These are phyloP conservation scores for Procambarus virginalis DNA, from an alignment of 1,140 invertebrate species.

Conservation along the genomic window DNA sequence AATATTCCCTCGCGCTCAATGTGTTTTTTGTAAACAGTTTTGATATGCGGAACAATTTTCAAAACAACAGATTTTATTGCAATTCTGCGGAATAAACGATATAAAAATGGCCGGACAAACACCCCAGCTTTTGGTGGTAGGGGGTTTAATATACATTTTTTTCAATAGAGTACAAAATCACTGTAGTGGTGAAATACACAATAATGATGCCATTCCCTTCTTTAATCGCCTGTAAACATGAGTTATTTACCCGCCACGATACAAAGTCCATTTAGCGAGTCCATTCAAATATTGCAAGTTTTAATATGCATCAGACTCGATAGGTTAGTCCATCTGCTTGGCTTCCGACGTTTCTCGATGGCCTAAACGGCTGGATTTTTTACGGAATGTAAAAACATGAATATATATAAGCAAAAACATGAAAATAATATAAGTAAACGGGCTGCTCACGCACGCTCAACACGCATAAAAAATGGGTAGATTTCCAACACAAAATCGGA, in stretches of 20 bases:
- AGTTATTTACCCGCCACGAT: background rate
- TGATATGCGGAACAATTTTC: conserved; percentile 15
- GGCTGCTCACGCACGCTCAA: no score
- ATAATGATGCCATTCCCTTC: background rate
- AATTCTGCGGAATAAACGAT: conserved; percentile 24
- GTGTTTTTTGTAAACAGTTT: conserved; percentile 16
- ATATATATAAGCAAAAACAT: no score
- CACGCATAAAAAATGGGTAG: no score
- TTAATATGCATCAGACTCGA: background rate
- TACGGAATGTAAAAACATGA: no score
- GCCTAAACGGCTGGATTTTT: no score
- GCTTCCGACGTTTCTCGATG: no score
- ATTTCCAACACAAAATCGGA: no score
- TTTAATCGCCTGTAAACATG: background rate
- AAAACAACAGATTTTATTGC: conserved; percentile 18
- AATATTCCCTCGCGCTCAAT: conserved; percentile 27
- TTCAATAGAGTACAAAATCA: conserved; percentile 1
- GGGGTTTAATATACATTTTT: background rate
- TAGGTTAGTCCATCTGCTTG: no score
- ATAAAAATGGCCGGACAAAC: conserved; percentile 9
- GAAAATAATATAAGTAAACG: no score
- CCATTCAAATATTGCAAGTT: background rate
- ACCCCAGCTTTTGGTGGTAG: background rate
- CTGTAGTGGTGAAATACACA: background rate
- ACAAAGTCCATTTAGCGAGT: background rate